Conservation (phyloP, 2,797 vertebrate species). For the Pampus argenteus region DNA sequence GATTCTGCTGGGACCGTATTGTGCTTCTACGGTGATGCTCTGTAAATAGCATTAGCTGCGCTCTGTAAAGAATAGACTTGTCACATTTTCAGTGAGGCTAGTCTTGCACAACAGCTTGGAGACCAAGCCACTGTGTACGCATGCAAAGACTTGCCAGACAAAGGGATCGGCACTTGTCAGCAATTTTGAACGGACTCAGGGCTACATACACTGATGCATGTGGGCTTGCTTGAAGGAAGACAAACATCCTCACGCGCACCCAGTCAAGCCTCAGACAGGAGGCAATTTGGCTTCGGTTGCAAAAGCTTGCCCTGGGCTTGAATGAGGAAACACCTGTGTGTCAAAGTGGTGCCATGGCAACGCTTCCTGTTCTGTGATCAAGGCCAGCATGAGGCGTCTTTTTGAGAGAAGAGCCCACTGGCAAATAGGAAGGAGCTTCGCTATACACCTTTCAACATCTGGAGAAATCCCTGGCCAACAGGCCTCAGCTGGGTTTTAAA, state of each 20-base stretch:
- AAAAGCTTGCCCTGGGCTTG: conserved; percentile 73
- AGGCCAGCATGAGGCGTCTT: conserved; percentile 60
- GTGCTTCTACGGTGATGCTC: conserved; percentile 76
- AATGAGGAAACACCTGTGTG: conserved; percentile 79
- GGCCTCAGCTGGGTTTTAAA: conserved; percentile 26
- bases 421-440: conserved; percentile 52
- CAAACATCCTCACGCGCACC: conserved; percentile 42
- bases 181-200: conserved; percentile 74
- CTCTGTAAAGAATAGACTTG: conserved; percentile 82
- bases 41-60: conserved; percentile 82
- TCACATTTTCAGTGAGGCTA: conserved; percentile 78
- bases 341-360: conserved; percentile 77
- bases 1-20: conserved; percentile 68
- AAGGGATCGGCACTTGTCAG: conserved; percentile 80
- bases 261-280: conserved; percentile 54
- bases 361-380: conserved; percentile 74
- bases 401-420: conserved; percentile 58
- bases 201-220: conserved; percentile 60
- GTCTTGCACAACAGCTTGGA: conserved; percentile 80
- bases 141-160: conserved; percentile 75
- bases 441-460: conserved; percentile 67
- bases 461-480: conserved; percentile 42
- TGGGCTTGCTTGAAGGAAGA: conserved; percentile 56
- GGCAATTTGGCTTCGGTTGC: conserved; percentile 72
- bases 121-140: conserved; percentile 69